Conservation (phyloP, 2,797 vertebrate genomes). For the Gymnodraco acuticeps region DNA sequence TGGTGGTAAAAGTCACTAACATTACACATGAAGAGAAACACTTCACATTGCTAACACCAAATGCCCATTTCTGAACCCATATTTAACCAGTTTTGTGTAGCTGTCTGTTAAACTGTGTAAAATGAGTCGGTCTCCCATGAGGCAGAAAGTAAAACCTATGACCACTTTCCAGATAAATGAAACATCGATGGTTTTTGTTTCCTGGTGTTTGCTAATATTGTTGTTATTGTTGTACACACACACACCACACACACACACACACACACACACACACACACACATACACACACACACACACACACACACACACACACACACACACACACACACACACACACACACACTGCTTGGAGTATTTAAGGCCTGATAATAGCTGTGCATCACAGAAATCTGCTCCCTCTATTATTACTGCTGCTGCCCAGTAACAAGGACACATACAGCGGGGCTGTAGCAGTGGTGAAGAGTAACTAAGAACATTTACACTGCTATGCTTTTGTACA, state of each 20-base stretch:
- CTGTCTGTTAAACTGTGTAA: too few relatives aligned
- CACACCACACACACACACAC: too few relatives aligned
- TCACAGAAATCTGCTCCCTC: conserved; percentile 35
- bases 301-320: conserved; percentile 11
- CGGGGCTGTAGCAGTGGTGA: not conserved
- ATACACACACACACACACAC: conserved; percentile 17
- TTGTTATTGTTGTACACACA: too few relatives aligned
- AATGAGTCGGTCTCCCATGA: too few relatives aligned
- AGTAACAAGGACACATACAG: conserved; percentile 10
- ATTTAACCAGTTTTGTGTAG: not conserved
- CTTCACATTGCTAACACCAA: not conserved
- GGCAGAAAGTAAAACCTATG: conserved; percentile 20
- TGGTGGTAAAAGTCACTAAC: not conserved
- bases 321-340: conserved; percentile 1
- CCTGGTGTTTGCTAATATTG: not conserved
- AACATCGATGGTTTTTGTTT: conserved; percentile 20
- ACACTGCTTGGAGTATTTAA: conserved; percentile 45
- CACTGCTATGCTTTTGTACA: not conserved
- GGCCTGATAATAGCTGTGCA: conserved; percentile 64
- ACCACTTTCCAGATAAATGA: not conserved
- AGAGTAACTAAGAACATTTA: not conserved
- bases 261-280: conserved; percentile 2
- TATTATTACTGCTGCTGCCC: conserved; percentile 57
- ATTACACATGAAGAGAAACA: not conserved
- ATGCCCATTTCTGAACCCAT: not conserved